Conservation (phyloP, 1,140 invertebrate genomes). For the Fopius arisanus region DNA sequence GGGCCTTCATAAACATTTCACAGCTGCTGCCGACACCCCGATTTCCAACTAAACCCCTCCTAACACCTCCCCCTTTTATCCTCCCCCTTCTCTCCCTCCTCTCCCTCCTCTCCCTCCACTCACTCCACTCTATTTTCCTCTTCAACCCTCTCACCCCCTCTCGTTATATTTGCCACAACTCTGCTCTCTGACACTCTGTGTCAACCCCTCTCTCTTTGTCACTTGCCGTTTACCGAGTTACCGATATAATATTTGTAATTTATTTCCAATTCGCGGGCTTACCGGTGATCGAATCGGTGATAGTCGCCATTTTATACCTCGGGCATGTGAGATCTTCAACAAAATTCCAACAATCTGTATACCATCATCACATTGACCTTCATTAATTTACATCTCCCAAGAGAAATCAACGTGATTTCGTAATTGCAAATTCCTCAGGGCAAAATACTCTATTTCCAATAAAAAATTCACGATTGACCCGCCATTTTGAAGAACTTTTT, state of each 20-base stretch:
- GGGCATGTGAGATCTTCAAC: too few relatives aligned
- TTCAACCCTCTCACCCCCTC: not conserved
- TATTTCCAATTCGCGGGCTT: not conserved
- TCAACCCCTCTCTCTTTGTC: not conserved
- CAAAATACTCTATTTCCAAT: too few relatives aligned
- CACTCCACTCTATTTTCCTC: too few relatives aligned
- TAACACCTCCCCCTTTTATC: slow-evolving; percentile 12
- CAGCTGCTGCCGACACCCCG: slow-evolving; percentile 56
- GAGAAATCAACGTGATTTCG: not conserved
- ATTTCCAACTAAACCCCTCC: slow-evolving; percentile 33
- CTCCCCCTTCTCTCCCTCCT: not conserved
- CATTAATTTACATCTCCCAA: not conserved
- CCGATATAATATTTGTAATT: not conserved
- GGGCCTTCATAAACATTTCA: slow-evolving; percentile 63
- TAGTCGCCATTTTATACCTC: too few relatives aligned
- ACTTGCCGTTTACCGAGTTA: not conserved
- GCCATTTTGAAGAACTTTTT: too few relatives aligned
- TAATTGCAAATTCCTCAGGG: too few relatives aligned
- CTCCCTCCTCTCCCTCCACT: not conserved
- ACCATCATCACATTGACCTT: too few relatives aligned
- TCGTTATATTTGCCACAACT: slow-evolving; percentile 23
- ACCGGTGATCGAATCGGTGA: too few relatives aligned
- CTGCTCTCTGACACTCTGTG: not conserved
- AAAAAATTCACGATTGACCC: too few relatives aligned
- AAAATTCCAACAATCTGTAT: too few relatives aligned